These are phyloP conservation scores for Calephelis nemesis DNA, from an alignment of 1,140 invertebrate species.

Conservation along the genomic window DNA sequence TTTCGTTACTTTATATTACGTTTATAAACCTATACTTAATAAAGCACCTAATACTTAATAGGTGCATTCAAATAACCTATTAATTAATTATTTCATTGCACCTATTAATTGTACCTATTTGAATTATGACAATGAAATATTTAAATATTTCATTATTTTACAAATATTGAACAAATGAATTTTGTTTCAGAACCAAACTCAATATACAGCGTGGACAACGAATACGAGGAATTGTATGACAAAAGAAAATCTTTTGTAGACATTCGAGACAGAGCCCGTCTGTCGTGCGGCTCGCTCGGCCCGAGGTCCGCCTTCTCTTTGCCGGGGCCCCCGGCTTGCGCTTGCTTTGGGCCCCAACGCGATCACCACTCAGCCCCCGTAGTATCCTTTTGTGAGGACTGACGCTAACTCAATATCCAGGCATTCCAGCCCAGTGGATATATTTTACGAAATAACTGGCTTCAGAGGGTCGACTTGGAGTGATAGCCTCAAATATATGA, in stretches of 20 bases:
- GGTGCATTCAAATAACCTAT: too few relatives aligned
- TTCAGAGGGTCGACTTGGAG: conserved; percentile 27
- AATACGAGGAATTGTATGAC: conserved; percentile 43
- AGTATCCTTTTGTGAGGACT: conserved; percentile 70
- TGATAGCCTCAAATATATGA: conserved; percentile 20
- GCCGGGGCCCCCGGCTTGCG: conserved; percentile 58
- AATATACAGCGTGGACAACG: conserved; percentile 17
- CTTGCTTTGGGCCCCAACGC: conserved; percentile 58
- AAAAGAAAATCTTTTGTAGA: conserved; percentile 47
- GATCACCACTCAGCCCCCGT: conserved; percentile 66
- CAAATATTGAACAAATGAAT: too few relatives aligned
- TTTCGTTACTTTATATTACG: too few relatives aligned
- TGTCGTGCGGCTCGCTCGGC: conserved; percentile 57
- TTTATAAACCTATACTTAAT: too few relatives aligned
- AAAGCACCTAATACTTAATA: too few relatives aligned
- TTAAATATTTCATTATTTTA: too few relatives aligned
- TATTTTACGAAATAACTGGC: conserved; percentile 25
- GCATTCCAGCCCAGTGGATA: conserved; percentile 26
- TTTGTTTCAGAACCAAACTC: conserved; percentile 40
- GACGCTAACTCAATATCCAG: conserved; percentile 52
- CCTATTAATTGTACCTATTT: too few relatives aligned
- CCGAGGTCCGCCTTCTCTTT: conserved; percentile 58
- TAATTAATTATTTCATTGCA: too few relatives aligned
- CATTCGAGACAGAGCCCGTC: conserved; percentile 56
- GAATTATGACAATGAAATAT: too few relatives aligned